phyloP scores from a whole-genome alignment of 2,797 vertebrate genomes.

The Phaenicophaeus curvirostris region DNA sequence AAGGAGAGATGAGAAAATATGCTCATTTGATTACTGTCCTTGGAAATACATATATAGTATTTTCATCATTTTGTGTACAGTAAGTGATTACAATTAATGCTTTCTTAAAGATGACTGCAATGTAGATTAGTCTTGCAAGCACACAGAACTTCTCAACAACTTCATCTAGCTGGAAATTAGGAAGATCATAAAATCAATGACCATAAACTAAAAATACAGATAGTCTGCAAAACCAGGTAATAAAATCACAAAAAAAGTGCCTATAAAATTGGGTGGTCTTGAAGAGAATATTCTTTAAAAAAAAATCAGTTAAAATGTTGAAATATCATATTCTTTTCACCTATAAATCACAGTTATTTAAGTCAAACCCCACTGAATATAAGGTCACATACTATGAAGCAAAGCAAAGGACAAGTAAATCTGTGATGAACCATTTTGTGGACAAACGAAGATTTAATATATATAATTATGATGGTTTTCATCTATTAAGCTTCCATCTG shows the following conservation, averaged over 20 bases:
- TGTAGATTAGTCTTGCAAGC: background rate
- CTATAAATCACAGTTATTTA: background rate
- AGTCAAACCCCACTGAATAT: background rate
- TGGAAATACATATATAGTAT: background rate
- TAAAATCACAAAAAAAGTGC: background rate
- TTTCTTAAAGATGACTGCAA: constrained; percentile 16
- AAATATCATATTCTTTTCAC: background rate
- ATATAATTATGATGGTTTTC: background rate
- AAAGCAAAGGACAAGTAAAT: background rate
- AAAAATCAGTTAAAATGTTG: background rate
- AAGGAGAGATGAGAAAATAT: background rate
- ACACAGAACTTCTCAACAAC: background rate
- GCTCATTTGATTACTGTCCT: background rate
- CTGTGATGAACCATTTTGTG: background rate
- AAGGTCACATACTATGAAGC: background rate
- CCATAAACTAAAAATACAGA: constrained; percentile 41
- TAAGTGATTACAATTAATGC: constrained; percentile 14
- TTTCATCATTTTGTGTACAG: background rate
- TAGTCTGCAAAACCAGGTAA: constrained; percentile 2
- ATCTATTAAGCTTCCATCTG: background rate
- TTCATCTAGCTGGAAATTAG: constrained; percentile 19
- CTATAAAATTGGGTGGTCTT: background rate
- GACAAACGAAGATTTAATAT: background rate
- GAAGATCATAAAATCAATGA: constrained; percentile 41
- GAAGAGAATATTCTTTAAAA: background rate